A percentile compares a stretch with the other conserved stretches of the same genome.
These are phyloP conservation scores for Leptinotarsa haldemani DNA, from an alignment of 2,888 invertebrate genomes.

Conservation along the genomic window DNA sequence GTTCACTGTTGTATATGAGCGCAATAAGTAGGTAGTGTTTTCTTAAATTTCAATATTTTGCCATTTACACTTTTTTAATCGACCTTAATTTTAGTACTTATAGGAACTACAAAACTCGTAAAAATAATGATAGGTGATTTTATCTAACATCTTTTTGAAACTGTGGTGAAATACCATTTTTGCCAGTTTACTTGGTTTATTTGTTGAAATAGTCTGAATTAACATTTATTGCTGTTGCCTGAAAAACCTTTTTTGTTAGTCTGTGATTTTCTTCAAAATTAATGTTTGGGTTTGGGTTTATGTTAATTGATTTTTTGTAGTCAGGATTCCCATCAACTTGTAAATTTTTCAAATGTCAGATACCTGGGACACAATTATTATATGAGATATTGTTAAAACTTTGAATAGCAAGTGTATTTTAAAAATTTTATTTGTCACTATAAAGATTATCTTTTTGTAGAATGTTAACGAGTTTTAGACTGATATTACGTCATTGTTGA, in stretches of 20 bases:
- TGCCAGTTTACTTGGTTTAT: slow-evolving; percentile 20
- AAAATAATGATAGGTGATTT: too few relatives aligned
- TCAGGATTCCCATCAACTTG: slow-evolving; percentile 41
- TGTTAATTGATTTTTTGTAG: slow-evolving; percentile 30
- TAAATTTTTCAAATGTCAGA: background rate
- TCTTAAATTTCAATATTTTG: too few relatives aligned
- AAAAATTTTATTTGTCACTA: background rate
- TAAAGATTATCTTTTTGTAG: slow-evolving; percentile 31
- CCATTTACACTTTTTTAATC: too few relatives aligned
- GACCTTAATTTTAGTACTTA: too few relatives aligned
- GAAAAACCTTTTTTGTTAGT: slow-evolving; percentile 15
- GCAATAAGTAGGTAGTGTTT: too few relatives aligned
- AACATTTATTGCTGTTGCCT: slow-evolving; percentile 23
- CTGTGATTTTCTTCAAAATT: slow-evolving; percentile 10
- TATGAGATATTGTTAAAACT: background rate
- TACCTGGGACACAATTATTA: background rate
- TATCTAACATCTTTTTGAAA: too few relatives aligned
- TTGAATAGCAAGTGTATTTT: slow-evolving; percentile 2
- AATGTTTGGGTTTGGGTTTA: slow-evolving; percentile 9
- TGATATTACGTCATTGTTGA: slow-evolving; percentile 29
- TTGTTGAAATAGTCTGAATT: slow-evolving; percentile 37
- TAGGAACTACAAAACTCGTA: too few relatives aligned
- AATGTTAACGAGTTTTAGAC: slow-evolving; percentile 22
- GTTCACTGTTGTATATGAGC: too few relatives aligned
- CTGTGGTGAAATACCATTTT: too few relatives aligned